Base-by-base conservation (phyloP, 2,888 invertebrate genomes). In the Elegia similella region DNA sequence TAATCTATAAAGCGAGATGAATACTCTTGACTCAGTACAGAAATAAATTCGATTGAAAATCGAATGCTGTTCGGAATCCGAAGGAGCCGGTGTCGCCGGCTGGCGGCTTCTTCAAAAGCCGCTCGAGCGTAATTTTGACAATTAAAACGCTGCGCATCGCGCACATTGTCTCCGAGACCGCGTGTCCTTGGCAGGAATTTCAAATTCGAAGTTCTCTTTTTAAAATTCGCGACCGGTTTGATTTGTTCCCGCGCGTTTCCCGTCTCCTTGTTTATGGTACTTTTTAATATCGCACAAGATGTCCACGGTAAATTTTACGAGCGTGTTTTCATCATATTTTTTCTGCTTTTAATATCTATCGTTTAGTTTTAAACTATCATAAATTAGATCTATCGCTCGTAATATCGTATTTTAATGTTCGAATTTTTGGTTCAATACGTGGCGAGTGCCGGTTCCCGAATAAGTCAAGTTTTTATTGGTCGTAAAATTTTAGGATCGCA, bases 141-240 rank as follows among this genome's bases (percentile, higher is more conserved):
- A 90, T 91, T 90, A 90, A 90, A 90, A 84, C 76, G 80, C 86
- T 80, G 76, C 73, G 80, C 82, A 86, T 88, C 76, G 83, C 81
- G 72, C 74, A 76, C 86, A 82, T 86, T 75, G 84, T 73, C 73
- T 73, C 68, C 73, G 69, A 70, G 63, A 52, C 65, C 64, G 63
- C 68, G 85, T 88, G 89, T 85, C 89, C 89, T 90, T 90, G 89
- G 76, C 69, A 76, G 79, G 90, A 88, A 90, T 88, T 82, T 79
- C 75, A 78, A 73, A 75, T 75, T 75, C 76, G 73, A 69, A 77
- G 65, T 67, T 66, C 70, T 80, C 77, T 78, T 82, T 81, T 69
- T 70, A 62, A 63, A 69, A 74, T 56, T 56, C 48, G 56, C 55
- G 75, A 84, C 86, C 80, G 80, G 86, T 87, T 75, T 76, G 77